Base-by-base conservation (phyloP, 2,113 vertebrate genomes). In the Scopus umbretta region DNA sequence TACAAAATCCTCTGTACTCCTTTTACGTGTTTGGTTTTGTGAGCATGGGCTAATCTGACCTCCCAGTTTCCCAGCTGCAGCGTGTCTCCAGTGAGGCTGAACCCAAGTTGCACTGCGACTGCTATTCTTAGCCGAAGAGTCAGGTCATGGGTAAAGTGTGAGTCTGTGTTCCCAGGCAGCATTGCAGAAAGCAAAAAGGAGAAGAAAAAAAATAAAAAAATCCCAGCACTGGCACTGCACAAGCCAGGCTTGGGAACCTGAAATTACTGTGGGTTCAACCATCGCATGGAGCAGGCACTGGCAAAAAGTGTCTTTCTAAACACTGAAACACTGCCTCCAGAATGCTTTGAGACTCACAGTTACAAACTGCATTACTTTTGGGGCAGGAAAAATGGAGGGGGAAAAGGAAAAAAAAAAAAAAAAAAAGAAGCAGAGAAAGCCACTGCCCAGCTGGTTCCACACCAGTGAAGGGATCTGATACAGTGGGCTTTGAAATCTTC, bases 111-210 rank as follows among this genome's bases (percentile, higher is more conserved):
- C 95, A 97, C 96, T 93, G 67, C 2, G 70, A 32, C 92, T 97
- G 93, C 95, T 98, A 98, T 97, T 98, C 95, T 97, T 97, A 97
- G 97, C 68, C 66, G 55, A 85, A 94, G 97, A 96, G 97, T 97
- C 96, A 98, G 96, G 98, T 97, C 97, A 96, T 94, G 97, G 82
- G 96, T 97, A 97, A 96, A 95, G 93, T 81, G 91, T 79, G 92
- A 93, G 96, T 59, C 88, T 95, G 12, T 32, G 97, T 98, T 98
- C 98, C 97, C 98, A 98, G 97, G 93, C 97, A 93, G 81, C 10
- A 10, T 36, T 91, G 90, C 79, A 97, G 83, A 96, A 92, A 97
- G 94, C 70, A 94, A 95, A 91, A 78, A 85, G 13, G n/a, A 81
- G 50, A 34, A 75, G 67, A 40, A 76, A 38, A 38, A 40, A 13